Evolutionary conservation across 2,113 vertebrate species (phyloP).

Genomic region (Hydrolagus affinis): DNA sequence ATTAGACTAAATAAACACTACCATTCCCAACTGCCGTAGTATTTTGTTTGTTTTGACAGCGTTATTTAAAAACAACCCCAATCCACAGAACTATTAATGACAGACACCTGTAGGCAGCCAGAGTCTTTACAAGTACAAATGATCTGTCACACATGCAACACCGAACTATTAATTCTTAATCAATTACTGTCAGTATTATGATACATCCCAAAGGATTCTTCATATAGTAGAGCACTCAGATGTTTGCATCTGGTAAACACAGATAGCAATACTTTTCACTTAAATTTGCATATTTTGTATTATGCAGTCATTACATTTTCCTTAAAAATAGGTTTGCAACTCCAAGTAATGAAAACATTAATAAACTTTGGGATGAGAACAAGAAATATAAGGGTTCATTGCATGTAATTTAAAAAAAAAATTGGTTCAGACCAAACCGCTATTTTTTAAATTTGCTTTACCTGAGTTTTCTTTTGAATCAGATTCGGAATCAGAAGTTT

Average conservation of each 20-base stretch:
- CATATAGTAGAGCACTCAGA: neutral
- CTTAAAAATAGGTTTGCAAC: neutral
- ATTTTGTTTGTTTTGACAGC: neutral
- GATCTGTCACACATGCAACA: slow-evolving; percentile 28
- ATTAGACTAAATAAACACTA: neutral
- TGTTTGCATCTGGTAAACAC: slow-evolving; percentile 27
- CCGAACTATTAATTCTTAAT: slow-evolving; percentile 28
- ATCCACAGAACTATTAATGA: slow-evolving; percentile 18
- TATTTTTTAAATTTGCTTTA: slow-evolving; percentile 42
- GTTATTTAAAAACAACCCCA: slow-evolving; percentile 1
- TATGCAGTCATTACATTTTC: slow-evolving; percentile 17
- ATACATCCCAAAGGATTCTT: slow-evolving; percentile 4
- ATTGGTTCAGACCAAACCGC: neutral
- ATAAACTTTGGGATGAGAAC: neutral
- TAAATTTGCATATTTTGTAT: slow-evolving; percentile 21
- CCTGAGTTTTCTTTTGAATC: slow-evolving; percentile 98
- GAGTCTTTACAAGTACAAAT: slow-evolving; percentile 24
- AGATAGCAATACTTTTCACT: slow-evolving; percentile 24
- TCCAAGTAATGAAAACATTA: neutral
- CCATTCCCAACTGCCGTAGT: neutral
- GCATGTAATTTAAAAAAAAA: neutral
- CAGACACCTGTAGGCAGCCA: slow-evolving; percentile 9
- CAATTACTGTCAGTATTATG: slow-evolving; percentile 23
- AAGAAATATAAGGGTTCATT: neutral
- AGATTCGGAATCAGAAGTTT: slow-evolving; percentile 92